Evolutionary conservation across 2,888 invertebrate genomes (phyloP).

Genomic region (Sminthurides aquaticus): DNA sequence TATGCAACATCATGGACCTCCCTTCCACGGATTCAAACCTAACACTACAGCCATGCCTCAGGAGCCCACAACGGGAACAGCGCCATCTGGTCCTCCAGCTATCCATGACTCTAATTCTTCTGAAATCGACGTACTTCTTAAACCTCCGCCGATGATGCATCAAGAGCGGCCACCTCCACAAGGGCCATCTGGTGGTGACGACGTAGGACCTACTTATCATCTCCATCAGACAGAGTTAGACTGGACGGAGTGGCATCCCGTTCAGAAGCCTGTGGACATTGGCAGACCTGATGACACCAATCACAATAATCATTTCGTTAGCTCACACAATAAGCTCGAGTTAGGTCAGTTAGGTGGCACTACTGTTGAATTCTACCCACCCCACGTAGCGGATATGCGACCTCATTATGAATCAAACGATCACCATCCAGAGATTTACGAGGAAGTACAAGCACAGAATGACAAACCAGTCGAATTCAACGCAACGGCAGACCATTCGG

Average conservation of each 20-base stretch:
- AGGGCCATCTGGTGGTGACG: background rate
- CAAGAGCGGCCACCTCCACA: slow-evolving; percentile 1
- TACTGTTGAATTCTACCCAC: slow-evolving; percentile 7
- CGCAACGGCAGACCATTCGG: background rate
- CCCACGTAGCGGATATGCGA: background rate
- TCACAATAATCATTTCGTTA: background rate
- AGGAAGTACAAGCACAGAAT: background rate
- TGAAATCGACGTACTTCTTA: background rate
- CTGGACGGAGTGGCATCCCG: slow-evolving; percentile 24
- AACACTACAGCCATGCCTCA: background rate
- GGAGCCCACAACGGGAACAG: background rate
- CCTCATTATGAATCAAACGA: background rate
- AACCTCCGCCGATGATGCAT: background rate
- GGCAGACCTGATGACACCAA: background rate
- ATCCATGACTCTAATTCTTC: background rate
- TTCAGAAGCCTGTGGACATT: background rate
- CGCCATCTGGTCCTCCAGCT: background rate
- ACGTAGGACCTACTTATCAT: slow-evolving; percentile 21
- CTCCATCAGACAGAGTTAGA: slow-evolving; percentile 4
- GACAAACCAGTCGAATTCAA: background rate
- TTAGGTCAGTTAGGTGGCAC: background rate
- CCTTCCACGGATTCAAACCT: background rate
- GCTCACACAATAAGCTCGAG: background rate
- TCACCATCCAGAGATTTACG: background rate
- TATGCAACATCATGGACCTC: background rate